Base-by-base conservation (phyloP, 2,888 invertebrate species). In the Ptilodon capucinus region DNA sequence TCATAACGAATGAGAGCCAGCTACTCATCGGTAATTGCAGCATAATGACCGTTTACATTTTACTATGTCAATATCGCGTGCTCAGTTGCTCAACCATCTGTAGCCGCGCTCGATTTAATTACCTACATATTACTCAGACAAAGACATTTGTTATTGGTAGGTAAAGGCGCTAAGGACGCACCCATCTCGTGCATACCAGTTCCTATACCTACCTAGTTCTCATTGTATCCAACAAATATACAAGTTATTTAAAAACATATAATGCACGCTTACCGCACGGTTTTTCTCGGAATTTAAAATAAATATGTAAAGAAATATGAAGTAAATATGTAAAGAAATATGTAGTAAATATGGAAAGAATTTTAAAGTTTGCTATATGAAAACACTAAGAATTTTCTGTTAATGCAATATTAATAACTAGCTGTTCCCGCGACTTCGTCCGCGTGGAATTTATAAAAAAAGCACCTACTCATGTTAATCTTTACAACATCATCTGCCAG, bases 221-320 rank as follows among this genome's bases (percentile, higher is more conserved):
- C 49, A 53, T 59, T 57, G 50, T 54, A 40, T 50, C 34, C 9
- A 36, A 44, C 40, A 32, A 47, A 40, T 47, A 14, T 35, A 19
- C 18, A 16, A n/a, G 6, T 39, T 42, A 52, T 8, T 7, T 42
- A 9, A 11, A 8, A 32, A 32, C 14, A 14, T 14, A 14, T 32
- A 32, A 32, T 32, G 32, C 14, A 32, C 14, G 14, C 7, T n/a
- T 32, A 8, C 7, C 14, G 13, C 14, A 32, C 32, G 32, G n/a
- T 7, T 32, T 32, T 14, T 14, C 32, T 32, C 2, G 8, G 32
- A n/a, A 28, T 7, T 28, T 28, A 2, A 28, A 7, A n/a, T n/a
- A n/a, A n/a, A n/a, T n/a, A n/a, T n/a, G n/a, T n/a, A n/a, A n/a
- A n/a, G n/a, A n/a, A n/a, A n/a, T n/a, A n/a, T n/a, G n/a, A n/a